Conservation (phyloP, 1,140 invertebrate genomes). For the Tribolium madens region DNA sequence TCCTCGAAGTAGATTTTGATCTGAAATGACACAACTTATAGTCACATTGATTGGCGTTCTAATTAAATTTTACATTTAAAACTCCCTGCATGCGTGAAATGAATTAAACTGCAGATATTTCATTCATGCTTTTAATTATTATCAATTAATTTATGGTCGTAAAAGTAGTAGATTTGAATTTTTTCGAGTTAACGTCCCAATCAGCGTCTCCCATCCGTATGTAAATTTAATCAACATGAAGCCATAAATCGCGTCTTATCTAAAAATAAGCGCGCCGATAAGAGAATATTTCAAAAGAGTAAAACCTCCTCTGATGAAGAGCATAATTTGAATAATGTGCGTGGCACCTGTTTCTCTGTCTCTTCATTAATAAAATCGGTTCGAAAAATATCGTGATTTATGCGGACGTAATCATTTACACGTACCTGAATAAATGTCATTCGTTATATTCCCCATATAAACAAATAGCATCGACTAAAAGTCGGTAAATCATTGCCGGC, state of each 20-base stretch:
- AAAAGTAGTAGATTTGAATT: background rate
- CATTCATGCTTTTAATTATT: background rate
- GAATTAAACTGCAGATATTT: background rate
- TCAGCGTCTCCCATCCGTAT: conserved; percentile 27
- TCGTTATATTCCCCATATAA: conserved; percentile 15
- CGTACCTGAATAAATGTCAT: conserved; percentile 33
- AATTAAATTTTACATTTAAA: background rate
- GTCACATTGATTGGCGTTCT: background rate
- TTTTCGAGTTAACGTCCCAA: conserved; percentile 7
- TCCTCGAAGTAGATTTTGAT: background rate
- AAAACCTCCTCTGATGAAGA: conserved; percentile 27
- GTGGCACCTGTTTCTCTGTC: conserved; percentile 28
- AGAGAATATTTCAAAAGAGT: conserved; percentile 26
- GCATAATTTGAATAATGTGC: conserved; percentile 25
- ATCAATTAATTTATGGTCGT: background rate
- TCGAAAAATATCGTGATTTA: conserved; percentile 25
- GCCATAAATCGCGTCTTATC: conserved; percentile 32
- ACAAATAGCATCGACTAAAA: conserved; percentile 25
- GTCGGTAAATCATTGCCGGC: conserved; percentile 22
- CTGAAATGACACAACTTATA: background rate
- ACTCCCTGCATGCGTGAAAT: background rate
- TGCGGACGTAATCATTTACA: conserved; percentile 6
- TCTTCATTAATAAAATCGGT: conserved; percentile 31
- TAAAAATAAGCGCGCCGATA: conserved; percentile 20
- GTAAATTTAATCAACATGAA: conserved; percentile 9